These are phyloP conservation scores for Solenopsis invicta DNA, from an alignment of 1,140 invertebrate genomes.

Conservation along the genomic window DNA sequence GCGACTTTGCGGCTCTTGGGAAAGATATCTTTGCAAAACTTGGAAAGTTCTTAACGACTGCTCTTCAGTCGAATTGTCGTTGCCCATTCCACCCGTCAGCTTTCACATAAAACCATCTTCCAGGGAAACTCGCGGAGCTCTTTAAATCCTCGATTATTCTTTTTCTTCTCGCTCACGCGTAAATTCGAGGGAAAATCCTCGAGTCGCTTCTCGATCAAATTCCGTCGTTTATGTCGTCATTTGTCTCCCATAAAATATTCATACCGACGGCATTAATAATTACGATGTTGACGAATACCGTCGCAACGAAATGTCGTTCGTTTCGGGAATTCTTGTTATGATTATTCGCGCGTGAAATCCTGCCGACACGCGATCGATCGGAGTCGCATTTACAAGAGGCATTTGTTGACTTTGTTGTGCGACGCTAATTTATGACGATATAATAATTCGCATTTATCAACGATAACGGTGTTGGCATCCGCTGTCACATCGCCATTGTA, in stretches of 20 bases:
- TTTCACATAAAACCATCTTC: background rate
- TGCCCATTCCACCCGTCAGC: background rate
- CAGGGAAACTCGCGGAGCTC: background rate
- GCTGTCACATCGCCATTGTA: conserved; percentile 14
- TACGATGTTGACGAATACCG: background rate
- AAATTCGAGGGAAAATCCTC: conserved; percentile 6
- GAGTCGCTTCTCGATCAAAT: background rate
- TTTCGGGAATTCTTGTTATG: background rate
- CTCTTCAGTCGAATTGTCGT: conserved; percentile 9
- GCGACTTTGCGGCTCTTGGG: conserved; percentile 7
- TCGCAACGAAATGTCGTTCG: background rate
- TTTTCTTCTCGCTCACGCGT: background rate
- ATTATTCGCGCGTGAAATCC: background rate
- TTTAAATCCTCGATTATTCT: background rate
- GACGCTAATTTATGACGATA: conserved; percentile 10
- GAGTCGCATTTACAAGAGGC: background rate
- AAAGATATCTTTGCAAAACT: conserved; percentile 2
- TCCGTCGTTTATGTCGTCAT: background rate
- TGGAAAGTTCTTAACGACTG: conserved; percentile 4
- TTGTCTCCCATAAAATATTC: background rate
- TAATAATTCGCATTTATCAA: conserved; percentile 28
- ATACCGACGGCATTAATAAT: background rate
- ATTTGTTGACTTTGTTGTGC: conserved; percentile 1
- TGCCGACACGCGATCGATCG: background rate
- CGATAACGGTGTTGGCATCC: conserved; percentile 37